These are phyloP conservation scores for Crocallis elinguaria DNA, from an alignment of 2,888 invertebrate species.

Conservation along the genomic window DNA sequence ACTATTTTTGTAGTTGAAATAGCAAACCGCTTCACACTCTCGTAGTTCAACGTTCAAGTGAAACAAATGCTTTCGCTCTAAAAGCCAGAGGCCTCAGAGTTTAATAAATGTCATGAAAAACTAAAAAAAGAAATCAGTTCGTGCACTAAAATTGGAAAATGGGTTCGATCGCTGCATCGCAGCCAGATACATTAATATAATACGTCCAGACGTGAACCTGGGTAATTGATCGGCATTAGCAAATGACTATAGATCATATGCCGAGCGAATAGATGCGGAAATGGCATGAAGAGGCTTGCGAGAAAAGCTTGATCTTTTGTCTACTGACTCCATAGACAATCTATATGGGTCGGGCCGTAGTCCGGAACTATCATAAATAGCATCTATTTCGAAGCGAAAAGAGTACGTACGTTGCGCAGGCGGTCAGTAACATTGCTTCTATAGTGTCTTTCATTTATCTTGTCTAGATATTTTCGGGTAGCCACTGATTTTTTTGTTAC, in stretches of 20 bases:
- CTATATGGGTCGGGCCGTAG: conserved; percentile 60
- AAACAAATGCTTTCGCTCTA: too few relatives aligned
- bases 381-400: conserved; percentile 57
- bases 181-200: conserved; percentile 19
- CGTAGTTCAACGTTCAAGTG: too few relatives aligned
- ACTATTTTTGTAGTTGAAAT: too few relatives aligned
- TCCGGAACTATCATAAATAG: conserved; percentile 58
- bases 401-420: conserved; percentile 34
- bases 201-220: conserved; percentile 5
- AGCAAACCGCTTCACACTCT: too few relatives aligned
- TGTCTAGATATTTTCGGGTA: neutral
- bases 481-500: too few relatives aligned
- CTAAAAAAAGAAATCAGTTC: neutral
- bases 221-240: neutral
- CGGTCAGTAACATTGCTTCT: conserved; percentile 23
- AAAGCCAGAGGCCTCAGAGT: too few relatives aligned
- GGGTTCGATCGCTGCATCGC: neutral
- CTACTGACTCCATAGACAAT: conserved; percentile 55
- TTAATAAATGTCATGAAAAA: too few relatives aligned
- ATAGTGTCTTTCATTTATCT: neutral
- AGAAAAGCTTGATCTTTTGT: conserved; percentile 54
- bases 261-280: conserved; percentile 7
- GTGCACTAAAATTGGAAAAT: conserved; percentile 1
- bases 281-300: neutral
- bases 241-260: conserved; percentile 3